Base-by-base conservation (phyloP, 2,113 vertebrate genomes). In the Oostethus manadensis region DNA sequence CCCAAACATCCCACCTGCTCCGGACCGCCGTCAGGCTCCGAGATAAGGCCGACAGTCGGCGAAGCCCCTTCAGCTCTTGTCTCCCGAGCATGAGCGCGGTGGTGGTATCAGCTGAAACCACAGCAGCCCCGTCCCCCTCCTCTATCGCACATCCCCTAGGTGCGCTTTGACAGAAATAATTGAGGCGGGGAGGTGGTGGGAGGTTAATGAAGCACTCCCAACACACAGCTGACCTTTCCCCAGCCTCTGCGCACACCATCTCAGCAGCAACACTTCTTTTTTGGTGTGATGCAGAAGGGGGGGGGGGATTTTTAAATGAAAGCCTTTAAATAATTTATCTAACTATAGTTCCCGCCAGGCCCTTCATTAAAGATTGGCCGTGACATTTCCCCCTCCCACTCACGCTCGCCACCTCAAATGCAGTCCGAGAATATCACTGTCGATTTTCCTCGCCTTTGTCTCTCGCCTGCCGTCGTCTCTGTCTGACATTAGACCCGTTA, bases 301-400 rank as follows among this genome's bases (percentile, higher is more conserved):
- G 15, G 53, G 53, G 53, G 53, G 33, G 82, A 81, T 87, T 87
- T 88, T 87, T 88, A 88, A 91, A 90, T 90, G 87, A 90, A 89
- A 89, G 86, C 79, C 85, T 88, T 91, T 90, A 87, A 89, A 91
- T 90, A 91, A 91, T 90, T 87, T 83, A 89, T 90, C 86, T 80
- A 81, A 89, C 88, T 87, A 86, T 85, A 85, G 83, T 88, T 88
- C 88, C 89, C 85, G 64, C 62, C 83, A 89, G 87, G 81, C 78
- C 77, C 80, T 85, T 89, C 88, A 88, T 91, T 90, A 91, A 85
- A 79, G 74, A 78, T 80, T 74, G 80, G 77, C 79, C 44, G 62
- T 86, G 88, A 90, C 85, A 88, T 89, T 88, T 85, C 68, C 75
- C 79, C 56, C 67, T 60, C 71, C 62, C 50, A 62, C 71, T 71